Conservation (phyloP, 2,888 invertebrate genomes). For the Rhamnusium bicolor region DNA sequence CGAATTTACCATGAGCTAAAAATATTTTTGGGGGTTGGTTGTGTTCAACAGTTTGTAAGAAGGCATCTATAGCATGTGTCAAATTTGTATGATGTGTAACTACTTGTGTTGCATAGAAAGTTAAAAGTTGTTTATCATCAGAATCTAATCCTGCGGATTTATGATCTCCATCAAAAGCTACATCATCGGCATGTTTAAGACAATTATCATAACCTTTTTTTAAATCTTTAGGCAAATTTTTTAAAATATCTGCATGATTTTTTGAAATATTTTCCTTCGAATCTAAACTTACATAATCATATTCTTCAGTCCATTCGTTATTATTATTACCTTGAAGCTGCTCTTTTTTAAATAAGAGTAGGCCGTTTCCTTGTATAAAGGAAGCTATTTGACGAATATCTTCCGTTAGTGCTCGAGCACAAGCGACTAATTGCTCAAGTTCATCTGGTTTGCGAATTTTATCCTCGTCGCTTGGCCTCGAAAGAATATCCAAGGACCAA, state of each 20-base stretch:
- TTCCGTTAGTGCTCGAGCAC: conserved; percentile 89
- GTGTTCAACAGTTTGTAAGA: conserved; percentile 91
- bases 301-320: conserved; percentile 86
- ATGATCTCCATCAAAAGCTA: conserved; percentile 74
- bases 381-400: conserved; percentile 92
- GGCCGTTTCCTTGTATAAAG: conserved; percentile 91
- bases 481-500: conserved; percentile 83
- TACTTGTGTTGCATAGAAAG: conserved; percentile 91
- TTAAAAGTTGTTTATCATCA: conserved; percentile 87
- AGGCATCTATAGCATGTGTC: conserved; percentile 92
- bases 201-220: conserved; percentile 84
- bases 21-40: conserved; percentile 96
- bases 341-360: conserved; percentile 82
- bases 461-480: conserved; percentile 64
- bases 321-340: conserved; percentile 65
- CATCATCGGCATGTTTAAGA: conserved; percentile 81
- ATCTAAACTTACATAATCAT: conserved; percentile 92
- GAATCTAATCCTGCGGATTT: conserved; percentile 74
- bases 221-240: conserved; percentile 81
- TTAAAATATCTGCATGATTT: conserved; percentile 82
- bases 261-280: conserved; percentile 82
- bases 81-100: conserved; percentile 89
- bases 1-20: conserved; percentile 94
- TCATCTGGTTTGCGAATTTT: conserved; percentile 81
- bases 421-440: conserved; percentile 90